phyloP scores from a whole-genome alignment of 1,140 invertebrate species.

The Nomia melanderi region DNA sequence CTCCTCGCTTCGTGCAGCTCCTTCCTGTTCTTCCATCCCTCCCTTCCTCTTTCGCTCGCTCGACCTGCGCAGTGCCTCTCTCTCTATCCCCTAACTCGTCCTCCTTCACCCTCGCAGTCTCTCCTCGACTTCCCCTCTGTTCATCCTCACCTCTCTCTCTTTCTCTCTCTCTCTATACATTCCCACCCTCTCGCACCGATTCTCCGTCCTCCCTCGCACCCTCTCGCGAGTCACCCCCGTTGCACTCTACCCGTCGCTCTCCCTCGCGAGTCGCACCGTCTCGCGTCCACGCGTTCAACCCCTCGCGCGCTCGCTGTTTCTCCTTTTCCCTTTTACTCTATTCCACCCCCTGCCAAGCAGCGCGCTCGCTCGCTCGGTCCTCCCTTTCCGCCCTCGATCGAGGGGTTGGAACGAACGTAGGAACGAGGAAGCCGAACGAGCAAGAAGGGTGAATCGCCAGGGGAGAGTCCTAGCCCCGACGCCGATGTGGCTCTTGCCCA shows the following conservation, averaged over 20 bases:
- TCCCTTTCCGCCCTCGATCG: constrained; percentile 14
- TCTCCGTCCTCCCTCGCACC: too few relatives aligned
- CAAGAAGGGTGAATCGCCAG: constrained; percentile 25
- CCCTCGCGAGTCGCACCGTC: too few relatives aligned
- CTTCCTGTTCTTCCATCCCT: constrained; percentile 3
- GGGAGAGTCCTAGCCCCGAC: constrained; percentile 54
- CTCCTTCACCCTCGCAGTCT: neutral
- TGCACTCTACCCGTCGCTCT: too few relatives aligned
- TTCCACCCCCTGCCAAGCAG: constrained; percentile 18
- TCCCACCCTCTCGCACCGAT: too few relatives aligned
- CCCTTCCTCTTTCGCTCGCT: neutral
- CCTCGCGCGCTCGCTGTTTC: constrained; percentile 24
- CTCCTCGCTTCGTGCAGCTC: constrained; percentile 50
- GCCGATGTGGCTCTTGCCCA: constrained; percentile 66
- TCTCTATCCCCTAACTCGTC: too few relatives aligned
- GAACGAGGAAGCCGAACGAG: constrained; percentile 32
- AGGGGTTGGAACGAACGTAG: constrained; percentile 24
- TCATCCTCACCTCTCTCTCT: neutral
- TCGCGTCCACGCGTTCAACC: too few relatives aligned
- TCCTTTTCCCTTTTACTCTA: constrained; percentile 40
- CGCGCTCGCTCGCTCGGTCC: constrained; percentile 6
- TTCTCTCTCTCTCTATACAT: neutral
- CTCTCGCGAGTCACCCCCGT: too few relatives aligned
- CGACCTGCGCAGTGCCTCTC: constrained; percentile 4
- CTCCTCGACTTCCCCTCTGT: too few relatives aligned